Evolutionary conservation across 2,797 vertebrate genomes (phyloP).

Genomic region (Iguana delicatissima): DNA sequence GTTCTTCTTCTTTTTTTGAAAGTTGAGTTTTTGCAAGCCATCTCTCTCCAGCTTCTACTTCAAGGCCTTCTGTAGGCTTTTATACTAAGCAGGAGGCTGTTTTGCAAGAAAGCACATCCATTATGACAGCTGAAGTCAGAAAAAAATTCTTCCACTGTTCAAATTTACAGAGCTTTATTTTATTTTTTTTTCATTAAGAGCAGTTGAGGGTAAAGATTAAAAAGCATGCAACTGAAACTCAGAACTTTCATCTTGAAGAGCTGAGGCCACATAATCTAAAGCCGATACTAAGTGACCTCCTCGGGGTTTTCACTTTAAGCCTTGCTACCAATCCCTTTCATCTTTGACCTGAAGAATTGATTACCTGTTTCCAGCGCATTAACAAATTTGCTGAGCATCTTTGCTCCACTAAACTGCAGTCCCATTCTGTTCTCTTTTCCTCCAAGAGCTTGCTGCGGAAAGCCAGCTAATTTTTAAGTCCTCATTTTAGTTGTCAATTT

Average conservation of each 20-base stretch:
- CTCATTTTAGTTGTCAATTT: constrained; percentile 39
- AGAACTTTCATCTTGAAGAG: constrained; percentile 50
- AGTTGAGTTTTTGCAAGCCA: not conserved
- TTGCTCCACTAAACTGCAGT: constrained; percentile 51
- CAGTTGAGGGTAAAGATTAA: not conserved
- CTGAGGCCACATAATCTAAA: constrained; percentile 43
- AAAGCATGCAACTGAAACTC: not conserved
- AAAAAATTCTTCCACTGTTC: not conserved
- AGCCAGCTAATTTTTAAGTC: not conserved
- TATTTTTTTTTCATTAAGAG: constrained; percentile 27
- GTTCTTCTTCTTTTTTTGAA: too few relatives aligned
- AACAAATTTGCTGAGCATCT: constrained; percentile 63
- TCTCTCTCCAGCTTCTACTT: not conserved
- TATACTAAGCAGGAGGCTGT: not conserved
- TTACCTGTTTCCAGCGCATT: constrained; percentile 56
- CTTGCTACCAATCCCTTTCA: constrained; percentile 50
- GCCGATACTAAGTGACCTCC: constrained; percentile 53
- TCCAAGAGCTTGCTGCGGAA: constrained; percentile 17
- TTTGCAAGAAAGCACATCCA: not conserved
- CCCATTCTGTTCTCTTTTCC: constrained; percentile 51
- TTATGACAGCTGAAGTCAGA: constrained; percentile 17
- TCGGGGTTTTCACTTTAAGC: constrained; percentile 52
- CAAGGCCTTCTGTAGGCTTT: not conserved
- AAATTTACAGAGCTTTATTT: constrained; percentile 40
- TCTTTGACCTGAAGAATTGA: constrained; percentile 67